Evolutionary conservation across 2,797 vertebrate species (phyloP), one percentile per base, ranked within the genome.

Genomic region (Ptychadena robeensis): DNA sequence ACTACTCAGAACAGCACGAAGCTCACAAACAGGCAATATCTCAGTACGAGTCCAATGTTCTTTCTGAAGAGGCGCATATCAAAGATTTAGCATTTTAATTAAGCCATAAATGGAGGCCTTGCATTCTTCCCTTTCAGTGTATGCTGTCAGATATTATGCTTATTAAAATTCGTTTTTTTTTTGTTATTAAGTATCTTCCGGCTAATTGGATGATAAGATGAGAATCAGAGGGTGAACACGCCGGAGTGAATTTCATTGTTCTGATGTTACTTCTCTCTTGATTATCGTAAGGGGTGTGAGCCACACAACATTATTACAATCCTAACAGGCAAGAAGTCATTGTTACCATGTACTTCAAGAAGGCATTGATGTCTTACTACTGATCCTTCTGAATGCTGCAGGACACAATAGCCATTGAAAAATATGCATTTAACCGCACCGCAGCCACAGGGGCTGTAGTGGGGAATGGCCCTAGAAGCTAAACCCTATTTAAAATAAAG

Each of bases 41-140:
- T 79, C 44, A 57, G 22, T 40, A 59, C 44, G 81, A 82, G 86
- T 14, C 73, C 87, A 88, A 86, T 87, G 66, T 87, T 69, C 75
- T 82, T 61, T 0, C 86, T 85, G 88, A 87, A 87, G 87, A 87
- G 82, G 79, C 80, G 81, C 68, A 84, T 89, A 88, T 87, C 89
- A 87, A 89, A 89, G 34, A 31, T 77, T 89, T 88, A 31, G 0
- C 76, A 83, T 87, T 87, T 88, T 89, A 88, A 87, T 87, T 87
- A 86, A 68, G 81, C 14, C 85, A 86, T 88, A 83, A 87, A 84
- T 86, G 79, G 70, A 85, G 35, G 64, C 74, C 38, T 40, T 86
- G 83, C 15, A 63, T 48, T 80, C 68, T 44, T 81, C 77, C 73
- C 70, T 81, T 69, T 12, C 9, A n/a, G 66, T 22, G 76, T 69